Evolutionary conservation across 2,113 vertebrate species (phyloP).

Genomic region (Ibidorhyncha struthersii): DNA sequence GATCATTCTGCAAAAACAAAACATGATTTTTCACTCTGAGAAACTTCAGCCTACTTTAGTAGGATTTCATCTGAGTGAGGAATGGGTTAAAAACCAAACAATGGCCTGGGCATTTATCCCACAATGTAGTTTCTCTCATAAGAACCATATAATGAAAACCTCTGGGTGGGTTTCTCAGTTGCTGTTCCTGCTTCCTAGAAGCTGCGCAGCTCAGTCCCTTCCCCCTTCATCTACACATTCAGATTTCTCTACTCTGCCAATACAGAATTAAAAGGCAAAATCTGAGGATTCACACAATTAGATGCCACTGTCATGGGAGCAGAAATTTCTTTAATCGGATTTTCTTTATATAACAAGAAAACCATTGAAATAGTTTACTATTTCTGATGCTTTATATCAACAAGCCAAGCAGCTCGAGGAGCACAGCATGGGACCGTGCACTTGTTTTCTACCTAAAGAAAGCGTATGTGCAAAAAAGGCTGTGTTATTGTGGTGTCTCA

Average conservation of each 20-base stretch:
- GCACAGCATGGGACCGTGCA: background rate
- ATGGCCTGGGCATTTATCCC: background rate
- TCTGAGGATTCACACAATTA: background rate
- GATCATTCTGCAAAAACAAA: background rate
- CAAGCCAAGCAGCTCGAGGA: background rate
- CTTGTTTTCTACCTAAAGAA: background rate
- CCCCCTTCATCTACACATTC: background rate
- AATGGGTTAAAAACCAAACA: constrained; percentile 20
- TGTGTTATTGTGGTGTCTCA: background rate
- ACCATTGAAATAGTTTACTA: background rate
- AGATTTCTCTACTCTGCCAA: background rate
- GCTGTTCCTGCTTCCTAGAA: background rate
- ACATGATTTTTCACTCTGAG: background rate
- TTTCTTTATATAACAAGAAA: background rate
- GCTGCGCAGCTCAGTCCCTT: background rate
- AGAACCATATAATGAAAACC: background rate
- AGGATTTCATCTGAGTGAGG: background rate
- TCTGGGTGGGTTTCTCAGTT: background rate
- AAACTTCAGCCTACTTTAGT: background rate
- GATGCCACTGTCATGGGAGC: background rate
- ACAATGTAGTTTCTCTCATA: background rate
- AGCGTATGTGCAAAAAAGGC: background rate
- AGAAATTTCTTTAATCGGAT: background rate
- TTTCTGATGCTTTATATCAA: background rate
- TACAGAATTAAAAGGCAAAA: background rate